Conservation (phyloP, 1,140 invertebrate genomes). For the Ostrea denselamellosa region DNA sequence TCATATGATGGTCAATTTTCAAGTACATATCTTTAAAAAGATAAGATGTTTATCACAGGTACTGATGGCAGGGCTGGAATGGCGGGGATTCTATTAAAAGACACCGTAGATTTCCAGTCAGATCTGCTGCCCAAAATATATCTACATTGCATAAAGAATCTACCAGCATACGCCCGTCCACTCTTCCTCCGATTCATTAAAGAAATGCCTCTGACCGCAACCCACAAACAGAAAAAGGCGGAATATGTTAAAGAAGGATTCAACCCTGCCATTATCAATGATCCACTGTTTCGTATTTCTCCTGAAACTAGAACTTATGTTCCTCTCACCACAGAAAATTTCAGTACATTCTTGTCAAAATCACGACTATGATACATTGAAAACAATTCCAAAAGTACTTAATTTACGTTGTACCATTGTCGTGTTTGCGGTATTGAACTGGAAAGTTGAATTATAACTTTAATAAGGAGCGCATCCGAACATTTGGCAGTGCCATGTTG, state of each 20-base stretch:
- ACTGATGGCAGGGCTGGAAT: slow-evolving; percentile 57
- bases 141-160: slow-evolving; percentile 72
- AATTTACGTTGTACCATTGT: no score
- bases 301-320: slow-evolving; percentile 82
- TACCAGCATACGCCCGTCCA: slow-evolving; percentile 92
- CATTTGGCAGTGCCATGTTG: no score
- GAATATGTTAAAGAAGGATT: slow-evolving; percentile 93
- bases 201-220: slow-evolving; percentile 62
- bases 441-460: no score
- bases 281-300: slow-evolving; percentile 87
- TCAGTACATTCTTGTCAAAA: slow-evolving; percentile 19
- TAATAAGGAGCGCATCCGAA: no score
- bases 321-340: slow-evolving; percentile 78
- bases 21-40: no score
- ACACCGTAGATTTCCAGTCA: slow-evolving; percentile 54
- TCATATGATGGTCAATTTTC: no score
- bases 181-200: slow-evolving; percentile 87
- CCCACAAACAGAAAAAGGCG: slow-evolving; percentile 68
- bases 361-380: slow-evolving; percentile 26
- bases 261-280: slow-evolving; percentile 87
- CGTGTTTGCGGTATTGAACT: no score
- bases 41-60: slow-evolving; percentile 20
- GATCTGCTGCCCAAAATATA: slow-evolving; percentile 64
- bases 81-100: slow-evolving; percentile 74
- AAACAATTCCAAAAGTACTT: no score